Base-by-base conservation (phyloP, 2,888 invertebrate genomes). In the Cantharis lateralis region DNA sequence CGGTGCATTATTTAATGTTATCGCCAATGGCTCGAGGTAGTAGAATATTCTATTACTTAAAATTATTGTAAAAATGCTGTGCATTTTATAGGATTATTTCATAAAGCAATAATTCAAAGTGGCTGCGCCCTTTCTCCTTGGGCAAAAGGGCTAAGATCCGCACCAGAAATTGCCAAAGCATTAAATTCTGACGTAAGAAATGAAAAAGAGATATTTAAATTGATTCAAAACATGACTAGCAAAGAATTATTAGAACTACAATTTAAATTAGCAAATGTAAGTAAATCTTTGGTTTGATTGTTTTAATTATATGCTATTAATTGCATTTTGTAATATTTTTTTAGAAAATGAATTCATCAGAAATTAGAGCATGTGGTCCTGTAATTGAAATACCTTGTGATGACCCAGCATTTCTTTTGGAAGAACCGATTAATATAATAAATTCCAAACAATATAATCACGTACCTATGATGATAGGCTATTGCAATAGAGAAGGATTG, bases 1-100 rank as follows among this genome's bases (percentile, higher is more conserved):
- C 89, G 2, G 87, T 89, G 0, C 90, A 90, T 80, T 89, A 88
- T 74, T 86, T 90, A 82, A 87, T 89, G 81, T 82, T 90, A 10
- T 90, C 90, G 0, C 89, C 90, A 61, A 87, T 89, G 83, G 85
- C 90, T 1, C 88, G 87, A 81, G 87, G 87, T 83, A 79, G 9
- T 48, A 48, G 0, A 48, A 48, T 48, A 24, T 63, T 20, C 1
- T 15, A 64, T 16, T 63, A 13, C 16, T 20, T 20, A 66, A 16
- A 66, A 5, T 20, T 15, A 2, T 11, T 66, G n/a, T 15, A 66
- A 13, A 20, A 20, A 24, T 24, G 9, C 13, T 15, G 2, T 3
- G 13, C 1, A n/a, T 24, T 66, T 10, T 20, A 15, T 9, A 75
- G 75, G 71, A 13, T 71, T 71, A 61, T 75, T 75, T 16, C 75